Evolutionary conservation across 2,888 invertebrate genomes (phyloP).

Genomic region (Pogonocherus hispidulus): DNA sequence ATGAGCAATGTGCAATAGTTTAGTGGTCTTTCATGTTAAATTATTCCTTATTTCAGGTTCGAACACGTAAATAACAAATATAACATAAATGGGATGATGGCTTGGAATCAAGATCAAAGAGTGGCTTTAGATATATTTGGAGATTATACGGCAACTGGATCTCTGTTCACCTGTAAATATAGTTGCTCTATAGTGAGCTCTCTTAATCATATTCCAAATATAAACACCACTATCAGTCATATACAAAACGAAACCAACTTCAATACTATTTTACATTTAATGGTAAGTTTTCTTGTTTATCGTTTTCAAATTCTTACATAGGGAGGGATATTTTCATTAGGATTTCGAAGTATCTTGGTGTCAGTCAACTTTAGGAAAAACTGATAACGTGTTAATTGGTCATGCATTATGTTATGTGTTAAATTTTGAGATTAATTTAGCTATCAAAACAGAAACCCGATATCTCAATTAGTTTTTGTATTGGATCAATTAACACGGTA

Average conservation of each 20-base stretch:
- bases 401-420: no score
- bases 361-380: no score
- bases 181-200: constrained; percentile 73
- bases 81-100: constrained; percentile 70
- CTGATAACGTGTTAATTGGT: no score
- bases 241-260: constrained; percentile 69
- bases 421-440: no score
- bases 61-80: constrained; percentile 70
- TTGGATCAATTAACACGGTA: no score
- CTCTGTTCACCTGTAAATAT: constrained; percentile 69
- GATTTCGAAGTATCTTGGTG: no score
- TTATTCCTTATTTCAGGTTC: constrained; percentile 69
- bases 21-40: no score
- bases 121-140: constrained; percentile 72
- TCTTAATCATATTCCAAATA: constrained; percentile 72
- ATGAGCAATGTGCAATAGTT: no score
- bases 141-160: constrained; percentile 68
- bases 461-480: no score
- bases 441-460: no score
- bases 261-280: constrained; percentile 70
- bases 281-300: constrained; percentile 65
- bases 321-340: no score
- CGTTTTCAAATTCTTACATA: no score
- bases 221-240: constrained; percentile 73
- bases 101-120: constrained; percentile 75